A percentile compares a stretch with the other conserved stretches of the same genome.
Evolutionary conservation across 1,140 invertebrate species (phyloP).

Genomic region (Callitettix versicolor): DNA sequence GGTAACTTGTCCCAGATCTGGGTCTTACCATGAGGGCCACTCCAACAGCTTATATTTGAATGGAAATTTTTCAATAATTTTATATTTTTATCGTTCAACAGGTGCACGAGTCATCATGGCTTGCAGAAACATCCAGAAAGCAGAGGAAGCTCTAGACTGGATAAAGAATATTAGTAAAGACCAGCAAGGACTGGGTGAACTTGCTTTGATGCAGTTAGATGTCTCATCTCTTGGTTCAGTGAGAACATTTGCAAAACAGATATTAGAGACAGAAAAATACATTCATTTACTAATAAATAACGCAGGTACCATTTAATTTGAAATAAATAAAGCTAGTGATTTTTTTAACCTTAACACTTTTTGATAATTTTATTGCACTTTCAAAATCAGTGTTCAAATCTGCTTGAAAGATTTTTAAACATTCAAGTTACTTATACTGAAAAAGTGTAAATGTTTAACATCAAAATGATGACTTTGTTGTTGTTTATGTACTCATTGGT

Average conservation of each 20-base stretch:
- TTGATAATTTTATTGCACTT: background rate
- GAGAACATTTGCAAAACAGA: slow-evolving; percentile 21
- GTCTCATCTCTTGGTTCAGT: slow-evolving; percentile 47
- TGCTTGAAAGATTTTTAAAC: background rate
- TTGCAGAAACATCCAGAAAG: slow-evolving; percentile 32
- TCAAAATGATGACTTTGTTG: too few relatives aligned
- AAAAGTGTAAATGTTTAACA: background rate
- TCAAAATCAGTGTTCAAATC: background rate
- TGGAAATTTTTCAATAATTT: too few relatives aligned
- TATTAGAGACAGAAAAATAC: slow-evolving; percentile 16
- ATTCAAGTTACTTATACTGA: background rate
- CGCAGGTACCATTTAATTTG: too few relatives aligned
- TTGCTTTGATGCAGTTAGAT: slow-evolving; percentile 51
- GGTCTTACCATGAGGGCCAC: too few relatives aligned
- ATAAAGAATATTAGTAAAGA: slow-evolving; percentile 16
- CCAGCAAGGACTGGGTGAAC: slow-evolving; percentile 33
- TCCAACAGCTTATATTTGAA: too few relatives aligned
- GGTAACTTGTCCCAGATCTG: too few relatives aligned
- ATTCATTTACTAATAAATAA: slow-evolving; percentile 31
- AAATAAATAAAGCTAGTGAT: background rate
- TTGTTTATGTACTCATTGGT: too few relatives aligned
- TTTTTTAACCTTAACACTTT: background rate
- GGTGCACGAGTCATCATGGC: slow-evolving; percentile 37
- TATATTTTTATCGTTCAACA: slow-evolving; percentile 23
- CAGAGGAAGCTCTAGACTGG: slow-evolving; percentile 31